These are phyloP conservation scores for Cheilosia vulpina DNA, from an alignment of 2,888 invertebrate genomes.

Conservation along the genomic window DNA sequence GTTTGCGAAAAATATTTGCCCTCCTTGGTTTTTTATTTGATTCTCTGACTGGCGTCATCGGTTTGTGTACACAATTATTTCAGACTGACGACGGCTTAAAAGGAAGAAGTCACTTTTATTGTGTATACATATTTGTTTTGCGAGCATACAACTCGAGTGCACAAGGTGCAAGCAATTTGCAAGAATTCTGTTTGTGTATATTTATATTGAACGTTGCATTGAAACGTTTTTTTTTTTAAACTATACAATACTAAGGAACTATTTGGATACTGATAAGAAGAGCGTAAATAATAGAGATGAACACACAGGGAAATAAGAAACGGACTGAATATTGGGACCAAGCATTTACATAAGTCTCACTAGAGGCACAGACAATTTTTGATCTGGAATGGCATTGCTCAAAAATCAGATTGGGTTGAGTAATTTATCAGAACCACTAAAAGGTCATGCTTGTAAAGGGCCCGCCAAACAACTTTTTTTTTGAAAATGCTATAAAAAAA, in stretches of 20 bases:
- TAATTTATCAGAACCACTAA: too few species aligned
- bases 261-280: background rate
- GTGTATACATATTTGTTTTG: background rate
- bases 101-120: background rate
- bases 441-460: too few species aligned
- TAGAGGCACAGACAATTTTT: too few species aligned
- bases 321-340: too few species aligned
- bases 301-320: background rate
- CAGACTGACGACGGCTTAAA: background rate
- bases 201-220: background rate
- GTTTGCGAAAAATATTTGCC: constrained; percentile 17
- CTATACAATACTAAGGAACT: background rate
- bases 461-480: too few species aligned
- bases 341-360: too few species aligned
- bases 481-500: too few species aligned
- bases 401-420: too few species aligned
- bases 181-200: background rate
- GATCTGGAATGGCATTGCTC: too few species aligned
- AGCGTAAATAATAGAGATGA: background rate
- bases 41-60: background rate
- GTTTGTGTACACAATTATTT: constrained; percentile 11
- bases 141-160: background rate
- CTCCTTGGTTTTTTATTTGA: constrained; percentile 14
- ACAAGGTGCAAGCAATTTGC: background rate
- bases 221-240: background rate